Percentiles rank a stretch among this genome's conserved stretches.
Conservation (phyloP, 2,113 vertebrate species). For the Catagonus wagneri region DNA sequence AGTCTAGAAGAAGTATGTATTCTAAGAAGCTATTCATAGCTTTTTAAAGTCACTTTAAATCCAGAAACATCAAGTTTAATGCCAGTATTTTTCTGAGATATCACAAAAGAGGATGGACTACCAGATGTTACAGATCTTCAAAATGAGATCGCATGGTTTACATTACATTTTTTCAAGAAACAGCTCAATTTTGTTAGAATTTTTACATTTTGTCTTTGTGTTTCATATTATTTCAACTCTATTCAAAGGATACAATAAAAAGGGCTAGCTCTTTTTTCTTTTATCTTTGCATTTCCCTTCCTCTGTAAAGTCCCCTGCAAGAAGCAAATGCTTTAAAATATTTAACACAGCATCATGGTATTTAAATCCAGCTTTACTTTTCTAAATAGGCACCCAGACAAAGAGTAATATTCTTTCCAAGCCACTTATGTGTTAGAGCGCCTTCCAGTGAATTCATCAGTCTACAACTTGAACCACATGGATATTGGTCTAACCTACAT, state of each 20-base stretch:
- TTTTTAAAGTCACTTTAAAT: not conserved
- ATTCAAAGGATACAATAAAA: not conserved
- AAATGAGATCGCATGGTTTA: not conserved
- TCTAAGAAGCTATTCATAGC: not conserved
- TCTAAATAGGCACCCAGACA: conserved; percentile 48
- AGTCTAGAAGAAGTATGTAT: not conserved
- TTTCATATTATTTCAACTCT: not conserved
- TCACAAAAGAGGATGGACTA: not conserved
- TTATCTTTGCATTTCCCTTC: conserved; percentile 2
- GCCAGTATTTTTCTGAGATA: not conserved
- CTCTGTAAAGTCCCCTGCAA: not conserved
- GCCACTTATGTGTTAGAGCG: conserved; percentile 57
- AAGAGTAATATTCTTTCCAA: conserved; percentile 54
- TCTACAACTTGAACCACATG: conserved; percentile 54
- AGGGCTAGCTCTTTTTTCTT: not conserved
- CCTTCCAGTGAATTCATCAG: conserved; percentile 54
- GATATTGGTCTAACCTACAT: conserved; percentile 73
- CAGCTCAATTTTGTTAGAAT: not conserved
- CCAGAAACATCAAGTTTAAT: conserved; percentile 22
- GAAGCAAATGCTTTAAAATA: conserved; percentile 74
- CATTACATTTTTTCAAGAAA: conserved; percentile 29
- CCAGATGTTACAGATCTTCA: not conserved
- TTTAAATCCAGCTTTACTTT: conserved; percentile 68
- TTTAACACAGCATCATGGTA: not conserved
- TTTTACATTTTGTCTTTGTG: not conserved